A percentile compares a stretch with the other conserved stretches of the same genome.
phyloP scores from a whole-genome alignment of 2,113 vertebrate genomes.

The Verasper variegatus region DNA sequence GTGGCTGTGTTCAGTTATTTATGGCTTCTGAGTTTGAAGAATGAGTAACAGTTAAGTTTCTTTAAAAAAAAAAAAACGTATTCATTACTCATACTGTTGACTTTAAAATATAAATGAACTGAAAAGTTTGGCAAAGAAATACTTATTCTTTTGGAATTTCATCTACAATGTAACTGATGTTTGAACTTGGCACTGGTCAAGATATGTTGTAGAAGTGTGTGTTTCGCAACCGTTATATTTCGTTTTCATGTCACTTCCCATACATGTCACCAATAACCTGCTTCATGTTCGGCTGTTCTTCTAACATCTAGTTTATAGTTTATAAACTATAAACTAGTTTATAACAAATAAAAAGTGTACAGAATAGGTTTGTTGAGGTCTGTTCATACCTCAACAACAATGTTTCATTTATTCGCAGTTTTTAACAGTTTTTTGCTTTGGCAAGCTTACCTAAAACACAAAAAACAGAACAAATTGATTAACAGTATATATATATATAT shows the following conservation, averaged over 20 bases:
- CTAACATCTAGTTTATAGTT: too few species aligned
- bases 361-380: too few species aligned
- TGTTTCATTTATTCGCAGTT: conserved; percentile 18
- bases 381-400: neutral
- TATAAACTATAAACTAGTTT: too few species aligned
- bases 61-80: neutral
- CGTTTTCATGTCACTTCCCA: too few species aligned
- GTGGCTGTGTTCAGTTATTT: conserved; percentile 22
- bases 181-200: too few species aligned
- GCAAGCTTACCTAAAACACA: conserved; percentile 9
- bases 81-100: conserved; percentile 2
- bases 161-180: too few species aligned
- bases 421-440: conserved; percentile 6
- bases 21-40: neutral
- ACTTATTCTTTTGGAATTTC: too few species aligned
- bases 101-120: conserved; percentile 17
- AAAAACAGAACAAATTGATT: neutral
- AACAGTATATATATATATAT: too few species aligned
- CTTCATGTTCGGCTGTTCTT: too few species aligned
- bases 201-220: too few species aligned
- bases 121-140: neutral
- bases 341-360: neutral
- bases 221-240: too few species aligned
- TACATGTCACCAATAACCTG: too few species aligned
- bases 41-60: neutral